Conservation (phyloP, 2,797 vertebrate genomes). For the Naso thynnoides region DNA sequence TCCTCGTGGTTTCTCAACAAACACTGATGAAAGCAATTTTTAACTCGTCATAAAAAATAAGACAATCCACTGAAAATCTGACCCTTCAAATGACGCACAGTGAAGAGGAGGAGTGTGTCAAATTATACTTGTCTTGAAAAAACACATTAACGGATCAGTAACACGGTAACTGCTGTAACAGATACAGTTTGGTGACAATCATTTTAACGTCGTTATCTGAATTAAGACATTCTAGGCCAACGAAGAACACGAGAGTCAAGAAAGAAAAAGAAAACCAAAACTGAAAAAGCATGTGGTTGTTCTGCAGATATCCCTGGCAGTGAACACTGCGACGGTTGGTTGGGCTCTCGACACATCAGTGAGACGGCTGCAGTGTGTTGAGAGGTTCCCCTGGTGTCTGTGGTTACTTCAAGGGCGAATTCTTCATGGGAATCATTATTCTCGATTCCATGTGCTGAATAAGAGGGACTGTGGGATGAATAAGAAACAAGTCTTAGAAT, state of each 20-base stretch:
- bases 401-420: slow-evolving; percentile 81
- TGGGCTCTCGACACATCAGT: slow-evolving; percentile 44
- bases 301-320: slow-evolving; percentile 61
- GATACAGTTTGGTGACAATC: slow-evolving; percentile 22
- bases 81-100: slow-evolving; percentile 28
- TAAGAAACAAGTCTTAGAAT: slow-evolving; percentile 16
- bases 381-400: slow-evolving; percentile 16
- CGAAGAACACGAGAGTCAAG: slow-evolving; percentile 15
- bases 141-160: slow-evolving; percentile 51
- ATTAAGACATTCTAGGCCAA: slow-evolving; percentile 36
- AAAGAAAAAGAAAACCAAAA: slow-evolving; percentile 45
- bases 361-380: slow-evolving; percentile 38
- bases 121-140: slow-evolving; percentile 26
- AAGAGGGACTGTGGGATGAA: slow-evolving; percentile 78
- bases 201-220: slow-evolving; percentile 33
- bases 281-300: slow-evolving; percentile 33
- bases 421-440: slow-evolving; percentile 87
- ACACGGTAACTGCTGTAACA: slow-evolving; percentile 49
- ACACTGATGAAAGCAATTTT: slow-evolving; percentile 13
- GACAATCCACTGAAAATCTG: not conserved
- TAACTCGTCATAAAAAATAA: slow-evolving; percentile 8
- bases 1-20: slow-evolving; percentile 5
- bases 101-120: slow-evolving; percentile 24
- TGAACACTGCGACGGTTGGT: slow-evolving; percentile 54
- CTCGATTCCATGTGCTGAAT: slow-evolving; percentile 88